Percentiles rank a stretch among this genome's conserved stretches.
phyloP scores from a whole-genome alignment of 2,113 vertebrate genomes.

The Grammomys surdaster region DNA sequence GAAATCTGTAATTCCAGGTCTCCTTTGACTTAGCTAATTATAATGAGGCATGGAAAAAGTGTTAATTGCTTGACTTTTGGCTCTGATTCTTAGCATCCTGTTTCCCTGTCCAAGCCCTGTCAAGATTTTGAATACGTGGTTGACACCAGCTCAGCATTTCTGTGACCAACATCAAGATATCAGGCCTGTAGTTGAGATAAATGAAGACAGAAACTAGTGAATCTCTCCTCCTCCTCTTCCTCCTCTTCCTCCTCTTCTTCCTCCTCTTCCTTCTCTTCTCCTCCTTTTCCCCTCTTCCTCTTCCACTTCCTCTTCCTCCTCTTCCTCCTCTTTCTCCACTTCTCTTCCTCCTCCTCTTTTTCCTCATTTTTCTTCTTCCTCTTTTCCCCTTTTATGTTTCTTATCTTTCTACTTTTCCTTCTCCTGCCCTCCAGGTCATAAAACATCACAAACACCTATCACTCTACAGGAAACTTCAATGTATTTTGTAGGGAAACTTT shows the following conservation, averaged over 20 bases:
- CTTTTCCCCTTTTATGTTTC: constrained; percentile 41
- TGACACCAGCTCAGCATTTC: constrained; percentile 33
- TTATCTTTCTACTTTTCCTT: background rate
- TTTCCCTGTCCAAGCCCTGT: constrained; percentile 55
- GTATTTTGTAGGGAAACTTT: constrained; percentile 70
- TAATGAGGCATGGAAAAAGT: constrained; percentile 80
- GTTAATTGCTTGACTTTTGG: constrained; percentile 83
- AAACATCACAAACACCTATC: constrained; percentile 73
- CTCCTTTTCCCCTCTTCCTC: background rate
- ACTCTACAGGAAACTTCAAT: constrained; percentile 52
- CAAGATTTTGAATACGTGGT: constrained; percentile 23
- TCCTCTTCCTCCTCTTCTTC: background rate
- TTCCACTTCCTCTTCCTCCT: background rate
- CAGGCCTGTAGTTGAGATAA: constrained; percentile 20
- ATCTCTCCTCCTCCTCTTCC: background rate
- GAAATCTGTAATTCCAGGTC: constrained; percentile 67
- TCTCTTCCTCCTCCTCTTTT: background rate
- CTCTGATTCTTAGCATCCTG: constrained; percentile 63
- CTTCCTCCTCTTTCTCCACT: background rate
- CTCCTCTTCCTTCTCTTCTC: background rate
- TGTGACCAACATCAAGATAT: constrained; percentile 47
- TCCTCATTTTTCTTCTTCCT: background rate
- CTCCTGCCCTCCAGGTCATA: background rate
- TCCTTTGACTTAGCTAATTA: constrained; percentile 85
- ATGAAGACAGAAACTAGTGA: constrained; percentile 42